Evolutionary conservation across 2,113 vertebrate genomes (phyloP).

Genomic region (Henicopernis longicauda): DNA sequence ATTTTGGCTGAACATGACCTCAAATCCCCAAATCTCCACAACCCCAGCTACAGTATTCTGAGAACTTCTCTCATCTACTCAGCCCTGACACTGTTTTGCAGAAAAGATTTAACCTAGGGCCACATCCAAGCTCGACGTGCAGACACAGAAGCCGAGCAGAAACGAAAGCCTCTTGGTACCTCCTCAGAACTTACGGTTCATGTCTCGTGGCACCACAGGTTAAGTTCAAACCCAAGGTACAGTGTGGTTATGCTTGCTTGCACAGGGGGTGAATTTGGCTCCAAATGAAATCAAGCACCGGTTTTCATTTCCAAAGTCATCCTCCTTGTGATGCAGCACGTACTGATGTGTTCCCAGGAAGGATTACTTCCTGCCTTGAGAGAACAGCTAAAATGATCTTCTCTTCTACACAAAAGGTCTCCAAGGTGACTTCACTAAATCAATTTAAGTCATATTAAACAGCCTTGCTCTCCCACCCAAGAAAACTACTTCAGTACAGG

Average conservation of each 20-base stretch:
- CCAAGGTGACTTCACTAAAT: background rate
- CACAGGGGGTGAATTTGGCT: background rate
- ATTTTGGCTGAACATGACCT: background rate
- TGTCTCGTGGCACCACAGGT: background rate
- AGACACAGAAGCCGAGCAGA: too few species aligned
- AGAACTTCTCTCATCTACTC: background rate
- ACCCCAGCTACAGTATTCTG: accelerated
- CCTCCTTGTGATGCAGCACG: accelerated
- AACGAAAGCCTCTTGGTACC: background rate
- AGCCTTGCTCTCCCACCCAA: background rate
- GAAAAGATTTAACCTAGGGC: background rate
- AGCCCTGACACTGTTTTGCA: background rate
- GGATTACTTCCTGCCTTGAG: background rate
- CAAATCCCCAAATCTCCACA: background rate
- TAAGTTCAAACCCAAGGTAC: background rate
- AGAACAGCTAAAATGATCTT: background rate
- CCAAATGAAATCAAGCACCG: background rate
- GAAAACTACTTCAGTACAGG: accelerated
- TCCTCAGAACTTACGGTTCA: accelerated
- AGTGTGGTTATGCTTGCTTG: too few species aligned
- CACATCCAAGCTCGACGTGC: accelerated
- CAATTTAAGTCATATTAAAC: background rate
- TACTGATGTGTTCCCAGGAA: background rate
- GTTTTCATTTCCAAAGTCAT: background rate
- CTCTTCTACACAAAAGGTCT: background rate